Base-by-base conservation (phyloP, 2,888 invertebrate genomes). In the Abrostola triplasia region DNA sequence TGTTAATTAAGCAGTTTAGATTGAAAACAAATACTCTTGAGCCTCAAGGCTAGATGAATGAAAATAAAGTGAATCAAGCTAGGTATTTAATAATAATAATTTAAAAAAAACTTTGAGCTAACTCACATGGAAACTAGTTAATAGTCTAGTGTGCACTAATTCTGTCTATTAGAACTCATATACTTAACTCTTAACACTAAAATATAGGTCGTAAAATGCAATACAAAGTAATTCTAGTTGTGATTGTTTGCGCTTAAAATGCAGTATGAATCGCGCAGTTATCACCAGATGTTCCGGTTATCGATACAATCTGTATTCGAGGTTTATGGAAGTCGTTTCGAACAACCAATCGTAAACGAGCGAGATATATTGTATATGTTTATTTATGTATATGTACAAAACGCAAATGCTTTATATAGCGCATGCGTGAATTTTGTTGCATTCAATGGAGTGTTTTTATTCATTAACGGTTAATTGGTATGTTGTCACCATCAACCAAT, bases 251-350 rank as follows among this genome's bases (percentile, higher is more conserved):
- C 49, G 44, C 37, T 44, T 41, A 54, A 67, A 38, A 48, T 73
- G 57, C 62, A 54, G 62, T 70, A 67, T 62, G 68, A 62, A 70
- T 73, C 42, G 73, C 62, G 73, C 73, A 67, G 62, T 67, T 70
- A 62, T 58, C 54, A 67, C 62, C 70, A 70, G 70, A 73, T 70
- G 70, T 67, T 51, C 47, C 57, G 47, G 57, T 51, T 70, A 58
- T 70, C 57, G 57, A 67, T 65, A 74, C 65, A 56, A 70, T 73
- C 57, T 60, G 47, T 70, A 70, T 72, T 59, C 55, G 74, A 51
- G 50, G 36, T 62, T 73, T 73, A 73, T 74, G 51, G 63, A 50
- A 59, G 41, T 12, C 48, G 36, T 49, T 70, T 13, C 37, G 13
- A 36, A 52, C 40, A 38, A 40, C 49, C 40, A 37, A 64, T 64